A percentile compares a stretch with the other conserved stretches of the same genome.
These are phyloP conservation scores for Psephotus haematonotus DNA, from an alignment of 2,113 vertebrate genomes.

Conservation along the genomic window DNA sequence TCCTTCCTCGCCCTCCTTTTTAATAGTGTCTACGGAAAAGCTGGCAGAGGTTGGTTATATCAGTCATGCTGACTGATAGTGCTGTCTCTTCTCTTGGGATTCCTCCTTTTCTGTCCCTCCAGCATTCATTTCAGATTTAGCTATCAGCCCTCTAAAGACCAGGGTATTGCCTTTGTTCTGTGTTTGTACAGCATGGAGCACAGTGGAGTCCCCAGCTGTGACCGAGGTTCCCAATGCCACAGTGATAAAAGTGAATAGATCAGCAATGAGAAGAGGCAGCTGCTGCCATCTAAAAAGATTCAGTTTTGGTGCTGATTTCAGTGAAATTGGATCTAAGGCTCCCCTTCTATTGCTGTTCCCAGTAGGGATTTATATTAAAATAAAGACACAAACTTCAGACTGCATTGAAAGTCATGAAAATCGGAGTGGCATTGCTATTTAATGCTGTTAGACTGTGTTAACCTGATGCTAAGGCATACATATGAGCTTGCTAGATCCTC, in stretches of 20 bases:
- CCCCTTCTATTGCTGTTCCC: neutral
- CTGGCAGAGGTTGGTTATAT: slow-evolving; percentile 46
- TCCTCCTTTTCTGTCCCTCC: slow-evolving; percentile 55
- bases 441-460: neutral
- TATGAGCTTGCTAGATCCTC: neutral
- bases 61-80: slow-evolving; percentile 57
- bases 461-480: neutral
- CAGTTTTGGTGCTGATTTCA: slow-evolving; percentile 16
- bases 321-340: slow-evolving; percentile 21
- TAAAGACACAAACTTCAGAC: neutral
- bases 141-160: slow-evolving; percentile 55
- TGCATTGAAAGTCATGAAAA: neutral
- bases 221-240: slow-evolving; percentile 47
- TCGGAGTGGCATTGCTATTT: neutral
- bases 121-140: slow-evolving; percentile 61
- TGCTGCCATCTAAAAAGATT: slow-evolving; percentile 35
- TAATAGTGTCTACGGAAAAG: slow-evolving; percentile 45
- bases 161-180: slow-evolving; percentile 63
- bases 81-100: slow-evolving; percentile 57
- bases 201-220: slow-evolving; percentile 58
- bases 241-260: slow-evolving; percentile 58
- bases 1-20: slow-evolving; percentile 56
- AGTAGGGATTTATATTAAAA: slow-evolving; percentile 31
- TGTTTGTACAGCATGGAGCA: slow-evolving; percentile 43
- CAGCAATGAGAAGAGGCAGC: slow-evolving; percentile 45